Evolutionary conservation across 2,113 vertebrate genomes (phyloP).

Genomic region (Chloropsis hardwickii): DNA sequence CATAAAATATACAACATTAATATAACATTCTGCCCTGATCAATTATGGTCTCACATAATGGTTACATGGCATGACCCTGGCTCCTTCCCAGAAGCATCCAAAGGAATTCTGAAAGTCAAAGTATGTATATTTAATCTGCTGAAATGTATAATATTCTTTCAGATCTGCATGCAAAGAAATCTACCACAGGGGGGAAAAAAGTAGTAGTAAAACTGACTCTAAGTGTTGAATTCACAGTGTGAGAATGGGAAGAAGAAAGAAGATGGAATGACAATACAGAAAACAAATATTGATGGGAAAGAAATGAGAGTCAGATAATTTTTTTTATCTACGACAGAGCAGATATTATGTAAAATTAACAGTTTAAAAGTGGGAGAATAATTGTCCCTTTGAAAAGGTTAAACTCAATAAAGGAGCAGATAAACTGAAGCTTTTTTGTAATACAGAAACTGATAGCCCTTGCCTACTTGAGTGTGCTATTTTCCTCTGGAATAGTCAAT

Average conservation of each 20-base stretch:
- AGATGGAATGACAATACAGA: not conserved
- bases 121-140: not conserved
- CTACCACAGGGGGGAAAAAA: fast-evolving
- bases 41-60: fast-evolving
- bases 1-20: not conserved
- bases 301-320: not conserved
- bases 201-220: not conserved
- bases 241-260: not conserved
- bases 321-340: not conserved
- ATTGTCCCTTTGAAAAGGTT: not conserved
- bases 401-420: not conserved
- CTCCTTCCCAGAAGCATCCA: not conserved
- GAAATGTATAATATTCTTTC: not conserved
- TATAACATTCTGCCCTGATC: not conserved
- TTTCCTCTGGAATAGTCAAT: not conserved
- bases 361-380: not conserved
- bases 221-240: not conserved
- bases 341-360: not conserved
- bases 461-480: not conserved
- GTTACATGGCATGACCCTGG: not conserved
- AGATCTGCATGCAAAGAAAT: not conserved
- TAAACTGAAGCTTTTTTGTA: not conserved
- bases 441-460: not conserved
- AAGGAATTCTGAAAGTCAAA: not conserved
- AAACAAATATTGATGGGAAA: not conserved